These are phyloP conservation scores for Meteorus cinctellus DNA, from an alignment of 2,888 invertebrate genomes.

Conservation along the genomic window DNA sequence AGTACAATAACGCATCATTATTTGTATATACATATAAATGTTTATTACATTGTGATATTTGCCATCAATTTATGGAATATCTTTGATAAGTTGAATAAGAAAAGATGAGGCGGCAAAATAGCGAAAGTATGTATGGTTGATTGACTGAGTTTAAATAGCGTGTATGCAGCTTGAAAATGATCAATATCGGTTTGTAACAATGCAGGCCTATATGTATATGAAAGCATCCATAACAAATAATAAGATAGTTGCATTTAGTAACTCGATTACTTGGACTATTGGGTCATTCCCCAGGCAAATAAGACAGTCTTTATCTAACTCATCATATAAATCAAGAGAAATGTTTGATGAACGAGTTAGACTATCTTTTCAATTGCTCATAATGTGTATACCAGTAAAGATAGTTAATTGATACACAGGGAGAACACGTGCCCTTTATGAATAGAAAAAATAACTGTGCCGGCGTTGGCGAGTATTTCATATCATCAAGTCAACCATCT, in stretches of 20 bases:
- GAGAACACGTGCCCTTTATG: not conserved
- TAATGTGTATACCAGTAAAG: not conserved
- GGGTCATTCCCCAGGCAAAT: not conserved
- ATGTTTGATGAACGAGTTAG: not conserved
- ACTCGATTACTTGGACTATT: not conserved
- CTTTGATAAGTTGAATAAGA: not conserved
- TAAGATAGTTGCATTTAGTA: not conserved
- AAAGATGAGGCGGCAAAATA: not conserved
- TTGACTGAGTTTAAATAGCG: not conserved
- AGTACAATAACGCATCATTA: not conserved
- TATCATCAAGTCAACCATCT: not conserved
- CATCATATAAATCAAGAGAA: not conserved
- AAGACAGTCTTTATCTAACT: not conserved
- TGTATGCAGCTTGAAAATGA: not conserved
- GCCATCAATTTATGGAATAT: not conserved
- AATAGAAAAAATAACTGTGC: not conserved
- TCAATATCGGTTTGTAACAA: not conserved
- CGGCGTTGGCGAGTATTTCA: not conserved
- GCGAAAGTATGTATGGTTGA: not conserved
- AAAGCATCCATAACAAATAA: not conserved
- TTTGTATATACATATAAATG: not conserved
- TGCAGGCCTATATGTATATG: not conserved
- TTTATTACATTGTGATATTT: conserved; percentile 1
- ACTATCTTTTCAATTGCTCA: not conserved
- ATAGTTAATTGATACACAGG: not conserved